Evolutionary conservation across 2,888 invertebrate genomes (phyloP).

Genomic region (Argyresthia albistria): DNA sequence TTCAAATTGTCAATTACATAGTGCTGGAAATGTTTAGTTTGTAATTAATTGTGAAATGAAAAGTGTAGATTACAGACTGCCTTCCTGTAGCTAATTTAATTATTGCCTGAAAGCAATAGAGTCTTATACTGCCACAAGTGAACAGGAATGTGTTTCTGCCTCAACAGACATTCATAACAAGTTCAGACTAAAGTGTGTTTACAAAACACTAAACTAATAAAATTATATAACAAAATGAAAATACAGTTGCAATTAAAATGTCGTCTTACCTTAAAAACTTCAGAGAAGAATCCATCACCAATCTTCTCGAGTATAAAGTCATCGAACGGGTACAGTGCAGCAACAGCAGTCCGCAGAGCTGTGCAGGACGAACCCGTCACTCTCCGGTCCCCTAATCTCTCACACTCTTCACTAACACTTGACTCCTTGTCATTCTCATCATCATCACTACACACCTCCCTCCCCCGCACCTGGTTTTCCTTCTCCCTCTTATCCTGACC

Average conservation of each 20-base stretch:
- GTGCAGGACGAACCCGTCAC: conserved; percentile 81
- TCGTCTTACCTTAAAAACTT: conserved; percentile 93
- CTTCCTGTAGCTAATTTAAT: too few relatives aligned
- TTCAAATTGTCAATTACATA: too few relatives aligned
- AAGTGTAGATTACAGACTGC: not conserved
- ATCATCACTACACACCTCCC: conserved; percentile 60
- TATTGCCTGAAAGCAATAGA: too few relatives aligned
- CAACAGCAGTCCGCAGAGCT: conserved; percentile 92
- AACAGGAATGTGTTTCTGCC: too few relatives aligned
- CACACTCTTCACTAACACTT: conserved; percentile 62
- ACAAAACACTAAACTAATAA: not conserved
- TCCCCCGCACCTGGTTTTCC: conserved; percentile 40
- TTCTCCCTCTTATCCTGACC: conserved; percentile 29
- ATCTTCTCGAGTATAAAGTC: conserved; percentile 95
- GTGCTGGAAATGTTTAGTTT: not conserved
- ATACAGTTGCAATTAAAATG: not conserved
- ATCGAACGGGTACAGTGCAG: conserved; percentile 91
- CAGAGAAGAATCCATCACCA: conserved; percentile 96
- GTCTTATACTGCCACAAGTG: too few relatives aligned
- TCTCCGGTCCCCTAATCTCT: conserved; percentile 54
- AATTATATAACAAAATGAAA: not conserved
- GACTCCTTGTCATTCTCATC: conserved; percentile 49
- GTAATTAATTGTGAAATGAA: not conserved
- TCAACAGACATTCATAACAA: too few relatives aligned
- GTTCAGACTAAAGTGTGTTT: not conserved